phyloP scores from a whole-genome alignment of 2,113 vertebrate genomes.

The Odontophorus gujanensis region DNA sequence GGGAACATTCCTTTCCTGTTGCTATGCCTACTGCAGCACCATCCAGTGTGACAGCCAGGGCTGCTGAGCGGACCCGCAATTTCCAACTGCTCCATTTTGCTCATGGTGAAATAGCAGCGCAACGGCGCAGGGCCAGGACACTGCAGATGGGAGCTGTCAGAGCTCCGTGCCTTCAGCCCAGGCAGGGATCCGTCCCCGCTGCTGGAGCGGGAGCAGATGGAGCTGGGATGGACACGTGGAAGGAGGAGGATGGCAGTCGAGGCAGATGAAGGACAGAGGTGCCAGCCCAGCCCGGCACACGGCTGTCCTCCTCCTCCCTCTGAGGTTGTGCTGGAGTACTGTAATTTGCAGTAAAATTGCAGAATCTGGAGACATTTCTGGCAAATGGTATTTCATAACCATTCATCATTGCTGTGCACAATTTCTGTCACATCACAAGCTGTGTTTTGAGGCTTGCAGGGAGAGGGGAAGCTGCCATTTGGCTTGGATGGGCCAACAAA shows the following conservation, averaged over 20 bases:
- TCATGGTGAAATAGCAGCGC: constrained; percentile 26
- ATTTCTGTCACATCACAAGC: constrained; percentile 62
- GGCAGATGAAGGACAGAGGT: background rate
- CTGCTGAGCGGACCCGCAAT: background rate
- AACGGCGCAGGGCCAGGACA: constrained; percentile 1
- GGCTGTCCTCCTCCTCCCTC: background rate
- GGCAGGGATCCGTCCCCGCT: fast-evolving
- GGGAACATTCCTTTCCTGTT: constrained; percentile 67
- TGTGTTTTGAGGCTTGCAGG: constrained; percentile 40
- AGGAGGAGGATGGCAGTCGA: background rate
- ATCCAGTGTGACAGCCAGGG: background rate
- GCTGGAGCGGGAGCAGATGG: background rate
- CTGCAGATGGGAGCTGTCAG: constrained; percentile 45
- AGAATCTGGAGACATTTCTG: constrained; percentile 67
- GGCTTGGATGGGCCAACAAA: constrained; percentile 45
- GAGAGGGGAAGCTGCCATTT: constrained; percentile 61
- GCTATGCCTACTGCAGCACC: constrained; percentile 53
- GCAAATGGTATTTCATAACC: constrained; percentile 49
- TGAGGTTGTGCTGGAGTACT: background rate
- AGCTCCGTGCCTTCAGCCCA: background rate
- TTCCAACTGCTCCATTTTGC: background rate
- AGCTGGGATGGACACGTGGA: background rate
- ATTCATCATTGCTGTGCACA: constrained; percentile 30
- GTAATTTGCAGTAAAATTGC: constrained; percentile 59
- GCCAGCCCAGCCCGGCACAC: background rate